phyloP scores from a whole-genome alignment of 2,797 vertebrate genomes.

The Pipistrellus nathusii region DNA sequence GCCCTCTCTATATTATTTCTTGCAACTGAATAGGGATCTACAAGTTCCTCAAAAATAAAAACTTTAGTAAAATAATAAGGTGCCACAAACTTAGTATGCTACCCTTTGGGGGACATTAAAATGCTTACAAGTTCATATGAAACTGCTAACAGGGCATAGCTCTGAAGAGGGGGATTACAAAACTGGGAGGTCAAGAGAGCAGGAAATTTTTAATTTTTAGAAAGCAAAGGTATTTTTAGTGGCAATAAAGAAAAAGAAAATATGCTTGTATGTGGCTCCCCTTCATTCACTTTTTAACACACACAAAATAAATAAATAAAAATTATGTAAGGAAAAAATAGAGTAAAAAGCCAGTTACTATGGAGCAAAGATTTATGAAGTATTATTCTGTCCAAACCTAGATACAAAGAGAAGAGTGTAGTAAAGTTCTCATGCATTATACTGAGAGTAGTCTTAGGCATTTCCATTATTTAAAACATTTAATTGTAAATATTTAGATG shows the following conservation, averaged over 20 bases:
- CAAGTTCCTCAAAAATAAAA: neutral
- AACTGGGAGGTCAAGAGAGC: neutral
- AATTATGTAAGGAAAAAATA: neutral
- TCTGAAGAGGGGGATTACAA: neutral
- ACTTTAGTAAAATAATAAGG: neutral
- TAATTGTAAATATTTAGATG: neutral
- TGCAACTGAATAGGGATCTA: neutral
- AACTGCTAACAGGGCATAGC: neutral
- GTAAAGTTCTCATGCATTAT: conserved; percentile 6
- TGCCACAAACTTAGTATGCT: neutral
- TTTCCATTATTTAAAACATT: neutral
- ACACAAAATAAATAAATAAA: conserved; percentile 13
- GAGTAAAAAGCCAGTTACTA: neutral
- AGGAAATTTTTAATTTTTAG: neutral
- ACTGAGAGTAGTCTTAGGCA: neutral
- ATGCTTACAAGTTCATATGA: neutral
- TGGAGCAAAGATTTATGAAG: neutral
- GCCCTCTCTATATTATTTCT: neutral
- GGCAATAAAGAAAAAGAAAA: neutral
- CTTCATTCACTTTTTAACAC: neutral
- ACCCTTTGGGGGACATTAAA: neutral
- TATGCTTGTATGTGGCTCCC: neutral
- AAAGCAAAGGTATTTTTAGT: neutral
- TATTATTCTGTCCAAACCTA: neutral
- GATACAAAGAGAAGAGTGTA: conserved; percentile 7